Percentiles rank a stretch among this genome's conserved stretches.
phyloP scores from a whole-genome alignment of 2,797 vertebrate species.

The Thalassophryne amazonica region DNA sequence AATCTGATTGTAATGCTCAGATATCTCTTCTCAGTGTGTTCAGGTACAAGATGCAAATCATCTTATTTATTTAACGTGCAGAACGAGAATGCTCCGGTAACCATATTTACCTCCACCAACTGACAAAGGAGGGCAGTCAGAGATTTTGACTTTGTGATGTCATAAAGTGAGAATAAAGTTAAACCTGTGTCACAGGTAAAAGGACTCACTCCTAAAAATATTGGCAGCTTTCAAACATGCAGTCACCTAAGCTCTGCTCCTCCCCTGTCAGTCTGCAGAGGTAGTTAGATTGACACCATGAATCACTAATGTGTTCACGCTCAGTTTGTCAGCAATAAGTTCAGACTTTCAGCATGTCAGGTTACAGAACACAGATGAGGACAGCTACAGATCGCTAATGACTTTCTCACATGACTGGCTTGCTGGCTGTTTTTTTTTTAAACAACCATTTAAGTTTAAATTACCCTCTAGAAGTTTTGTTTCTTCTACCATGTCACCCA shows the following conservation, averaged over 20 bases:
- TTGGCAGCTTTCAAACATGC: no score
- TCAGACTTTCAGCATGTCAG: background rate
- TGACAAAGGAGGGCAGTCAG: no score
- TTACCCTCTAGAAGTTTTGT: background rate
- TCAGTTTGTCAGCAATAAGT: background rate
- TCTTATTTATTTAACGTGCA: no score
- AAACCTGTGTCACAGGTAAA: no score
- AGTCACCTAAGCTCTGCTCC: no score
- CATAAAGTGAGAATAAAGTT: no score
- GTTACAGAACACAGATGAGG: background rate
- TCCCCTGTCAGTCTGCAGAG: background rate
- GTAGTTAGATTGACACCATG: background rate
- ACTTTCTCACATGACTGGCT: conserved; percentile 16
- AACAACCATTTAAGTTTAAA: background rate
- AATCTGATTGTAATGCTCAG: background rate
- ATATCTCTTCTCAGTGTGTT: background rate
- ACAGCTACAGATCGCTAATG: conserved; percentile 15
- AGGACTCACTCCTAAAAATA: no score
- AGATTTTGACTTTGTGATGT: no score
- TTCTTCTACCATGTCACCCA: no score
- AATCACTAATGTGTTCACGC: background rate
- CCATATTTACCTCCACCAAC: no score
- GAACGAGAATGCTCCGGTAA: no score
- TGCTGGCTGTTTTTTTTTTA: background rate
- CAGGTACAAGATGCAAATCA: no score